Evolutionary conservation across 2,113 vertebrate genomes (phyloP).

Genomic region (Vulpes ferrilata): DNA sequence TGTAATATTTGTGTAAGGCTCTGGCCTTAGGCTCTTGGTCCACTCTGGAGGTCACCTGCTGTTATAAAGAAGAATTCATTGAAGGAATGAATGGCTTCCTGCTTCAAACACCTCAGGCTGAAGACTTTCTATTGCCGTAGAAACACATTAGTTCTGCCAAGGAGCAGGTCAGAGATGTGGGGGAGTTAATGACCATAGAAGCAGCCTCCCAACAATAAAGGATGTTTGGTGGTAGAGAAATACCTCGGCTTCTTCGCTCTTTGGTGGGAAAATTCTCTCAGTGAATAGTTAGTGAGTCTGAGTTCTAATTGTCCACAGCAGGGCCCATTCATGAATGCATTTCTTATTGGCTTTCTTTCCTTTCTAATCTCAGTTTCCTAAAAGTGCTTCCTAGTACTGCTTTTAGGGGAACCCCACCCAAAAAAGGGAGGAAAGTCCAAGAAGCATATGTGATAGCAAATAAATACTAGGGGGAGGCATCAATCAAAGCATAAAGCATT

Average conservation of each 20-base stretch:
- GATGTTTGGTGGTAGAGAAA: not conserved
- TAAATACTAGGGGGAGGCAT: not conserved
- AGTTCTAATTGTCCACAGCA: not conserved
- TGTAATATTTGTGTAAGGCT: not conserved
- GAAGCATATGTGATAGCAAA: not conserved
- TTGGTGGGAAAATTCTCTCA: not conserved
- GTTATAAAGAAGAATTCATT: not conserved
- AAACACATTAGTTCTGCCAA: not conserved
- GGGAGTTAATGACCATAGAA: not conserved
- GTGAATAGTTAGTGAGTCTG: not conserved
- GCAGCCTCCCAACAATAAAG: not conserved
- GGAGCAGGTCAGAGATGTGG: not conserved
- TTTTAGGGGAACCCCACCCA: not conserved
- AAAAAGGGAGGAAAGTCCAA: not conserved
- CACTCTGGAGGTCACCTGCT: not conserved
- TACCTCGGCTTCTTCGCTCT: not conserved
- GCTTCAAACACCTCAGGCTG: not conserved
- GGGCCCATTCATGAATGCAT: not conserved
- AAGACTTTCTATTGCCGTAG: not conserved
- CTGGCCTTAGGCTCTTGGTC: not conserved
- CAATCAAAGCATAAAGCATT: not conserved
- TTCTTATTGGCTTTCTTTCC: not conserved
- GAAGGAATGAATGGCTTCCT: not conserved
- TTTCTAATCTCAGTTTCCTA: not conserved
- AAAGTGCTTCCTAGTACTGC: not conserved